These are phyloP conservation scores for Poeciliopsis occidentalis DNA, from an alignment of 2,113 vertebrate genomes.

Conservation along the genomic window DNA sequence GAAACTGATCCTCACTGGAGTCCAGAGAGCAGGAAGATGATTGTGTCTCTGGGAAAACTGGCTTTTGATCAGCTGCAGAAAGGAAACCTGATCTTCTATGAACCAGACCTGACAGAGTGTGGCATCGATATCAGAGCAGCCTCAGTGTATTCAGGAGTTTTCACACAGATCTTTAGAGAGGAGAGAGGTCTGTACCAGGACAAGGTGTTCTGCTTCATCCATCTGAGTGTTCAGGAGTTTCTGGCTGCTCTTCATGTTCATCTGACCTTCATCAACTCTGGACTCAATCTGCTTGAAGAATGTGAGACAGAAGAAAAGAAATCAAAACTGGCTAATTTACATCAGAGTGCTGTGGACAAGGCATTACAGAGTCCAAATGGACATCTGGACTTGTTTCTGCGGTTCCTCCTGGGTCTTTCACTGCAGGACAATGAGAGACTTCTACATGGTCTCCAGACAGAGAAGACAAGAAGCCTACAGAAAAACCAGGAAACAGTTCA, in stretches of 20 bases:
- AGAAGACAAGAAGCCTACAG: too few relatives aligned
- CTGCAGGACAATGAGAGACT: too few relatives aligned
- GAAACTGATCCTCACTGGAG: too few relatives aligned
- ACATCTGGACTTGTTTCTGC: neutral
- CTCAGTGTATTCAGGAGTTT: neutral
- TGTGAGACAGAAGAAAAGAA: neutral
- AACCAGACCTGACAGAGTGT: too few relatives aligned
- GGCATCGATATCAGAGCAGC: neutral
- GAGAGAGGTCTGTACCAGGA: neutral
- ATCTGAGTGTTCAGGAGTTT: neutral
- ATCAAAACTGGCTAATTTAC: too few relatives aligned
- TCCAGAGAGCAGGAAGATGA: too few relatives aligned
- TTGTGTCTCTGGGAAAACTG: too few relatives aligned
- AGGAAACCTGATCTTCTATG: too few relatives aligned
- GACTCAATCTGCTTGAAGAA: neutral
- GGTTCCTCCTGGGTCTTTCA: neutral
- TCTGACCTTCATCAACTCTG: neutral
- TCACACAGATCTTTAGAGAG: too few relatives aligned
- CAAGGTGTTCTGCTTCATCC: neutral
- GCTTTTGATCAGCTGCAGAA: too few relatives aligned
- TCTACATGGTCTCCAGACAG: too few relatives aligned
- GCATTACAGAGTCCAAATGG: neutral
- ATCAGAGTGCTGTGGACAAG: neutral
- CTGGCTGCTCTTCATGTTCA: neutral
- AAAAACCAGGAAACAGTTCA: rapidly evolving